Evolutionary conservation across 2,113 vertebrate genomes (phyloP).

Genomic region (Ceratotherium simum): DNA sequence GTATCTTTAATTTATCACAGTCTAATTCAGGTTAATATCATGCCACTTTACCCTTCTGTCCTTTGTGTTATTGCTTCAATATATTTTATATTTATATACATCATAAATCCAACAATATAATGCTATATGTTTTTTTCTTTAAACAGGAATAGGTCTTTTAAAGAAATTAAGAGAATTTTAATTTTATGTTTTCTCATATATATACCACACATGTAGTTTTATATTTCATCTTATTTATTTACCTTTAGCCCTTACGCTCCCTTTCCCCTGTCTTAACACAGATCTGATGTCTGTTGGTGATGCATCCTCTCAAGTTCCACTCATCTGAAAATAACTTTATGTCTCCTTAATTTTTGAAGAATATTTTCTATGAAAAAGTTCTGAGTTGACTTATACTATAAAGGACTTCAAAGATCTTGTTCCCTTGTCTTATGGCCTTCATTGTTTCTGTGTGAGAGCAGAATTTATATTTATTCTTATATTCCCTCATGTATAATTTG

Average conservation of each 20-base stretch:
- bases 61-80: constrained; percentile 1
- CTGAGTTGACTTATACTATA: background rate
- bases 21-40: background rate
- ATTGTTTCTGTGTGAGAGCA: background rate
- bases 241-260: background rate
- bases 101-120: background rate
- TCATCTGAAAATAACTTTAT: background rate
- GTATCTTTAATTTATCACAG: background rate
- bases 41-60: background rate
- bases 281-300: background rate
- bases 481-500: background rate
- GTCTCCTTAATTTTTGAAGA: background rate
- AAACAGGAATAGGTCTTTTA: background rate
- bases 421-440: background rate
- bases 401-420: background rate
- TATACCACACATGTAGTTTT: background rate
- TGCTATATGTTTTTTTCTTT: background rate
- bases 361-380: background rate
- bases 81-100: background rate
- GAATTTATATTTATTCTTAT: background rate
- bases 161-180: background rate
- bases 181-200: background rate
- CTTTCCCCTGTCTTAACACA: background rate
- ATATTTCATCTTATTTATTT: background rate
- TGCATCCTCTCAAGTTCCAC: background rate